Conservation (phyloP, 2,113 vertebrate species). For the Myotis davidii region DNA sequence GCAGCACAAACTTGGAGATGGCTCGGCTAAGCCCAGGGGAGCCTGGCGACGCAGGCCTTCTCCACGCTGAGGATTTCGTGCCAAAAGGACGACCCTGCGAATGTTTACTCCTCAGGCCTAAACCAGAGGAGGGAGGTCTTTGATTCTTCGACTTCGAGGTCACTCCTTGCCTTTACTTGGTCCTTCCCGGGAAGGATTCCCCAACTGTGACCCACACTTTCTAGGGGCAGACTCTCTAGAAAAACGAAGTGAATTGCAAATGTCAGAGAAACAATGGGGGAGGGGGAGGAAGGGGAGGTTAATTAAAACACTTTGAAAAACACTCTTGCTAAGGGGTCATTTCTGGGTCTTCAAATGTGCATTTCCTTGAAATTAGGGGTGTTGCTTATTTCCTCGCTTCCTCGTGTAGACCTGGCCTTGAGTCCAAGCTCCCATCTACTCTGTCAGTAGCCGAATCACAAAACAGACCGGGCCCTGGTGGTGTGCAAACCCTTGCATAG, state of each 20-base stretch:
- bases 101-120: background rate
- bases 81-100: conserved; percentile 76
- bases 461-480: background rate
- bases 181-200: background rate
- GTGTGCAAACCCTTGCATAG: background rate
- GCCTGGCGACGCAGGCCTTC: conserved; percentile 76
- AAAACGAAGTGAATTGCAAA: background rate
- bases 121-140: no score
- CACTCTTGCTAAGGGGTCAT: background rate
- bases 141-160: background rate
- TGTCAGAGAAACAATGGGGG: background rate
- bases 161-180: background rate
- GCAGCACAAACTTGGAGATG: background rate
- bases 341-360: background rate
- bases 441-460: background rate
- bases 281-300: background rate
- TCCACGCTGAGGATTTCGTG: conserved; percentile 67
- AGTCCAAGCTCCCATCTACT: accelerated
- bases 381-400: background rate
- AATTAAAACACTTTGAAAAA: background rate
- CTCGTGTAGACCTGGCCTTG: background rate
- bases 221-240: background rate
- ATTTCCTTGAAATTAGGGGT: background rate
- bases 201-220: background rate
- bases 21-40: conserved; percentile 59